Percentiles rank a stretch among this genome's conserved stretches.
Conservation (phyloP, 2,797 vertebrate species). For the Notolepis coatsorum region DNA sequence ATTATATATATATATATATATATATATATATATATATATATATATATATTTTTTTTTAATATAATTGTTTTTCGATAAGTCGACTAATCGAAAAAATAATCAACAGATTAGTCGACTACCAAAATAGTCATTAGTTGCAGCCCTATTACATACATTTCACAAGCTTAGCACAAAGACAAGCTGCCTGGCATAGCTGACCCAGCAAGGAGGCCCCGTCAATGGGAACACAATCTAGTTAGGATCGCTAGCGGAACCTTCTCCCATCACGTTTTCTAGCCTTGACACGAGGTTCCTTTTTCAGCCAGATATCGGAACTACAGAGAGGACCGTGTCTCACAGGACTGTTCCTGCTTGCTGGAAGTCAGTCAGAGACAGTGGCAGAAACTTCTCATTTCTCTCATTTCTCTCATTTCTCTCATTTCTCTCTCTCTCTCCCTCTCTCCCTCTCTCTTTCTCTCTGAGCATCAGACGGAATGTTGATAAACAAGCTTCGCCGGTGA, state of each 20-base stretch:
- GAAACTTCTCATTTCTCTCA: slow-evolving; percentile 9
- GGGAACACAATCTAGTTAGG: slow-evolving; percentile 29
- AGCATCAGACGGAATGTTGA: slow-evolving; percentile 13
- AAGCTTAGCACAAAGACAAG: slow-evolving; percentile 55
- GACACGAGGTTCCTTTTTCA: slow-evolving; percentile 40
- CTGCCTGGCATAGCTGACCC: slow-evolving; percentile 33
- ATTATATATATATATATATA: too few relatives aligned
- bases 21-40: background rate
- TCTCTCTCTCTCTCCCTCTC: background rate
- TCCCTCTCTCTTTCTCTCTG: background rate
- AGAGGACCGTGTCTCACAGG: slow-evolving; percentile 2
- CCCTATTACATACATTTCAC: slow-evolving; percentile 29
- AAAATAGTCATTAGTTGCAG: too few relatives aligned
- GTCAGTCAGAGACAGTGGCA: slow-evolving; percentile 17
- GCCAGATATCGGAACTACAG: slow-evolving; percentile 27
- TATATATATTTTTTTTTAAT: background rate
- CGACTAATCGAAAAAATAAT: too few relatives aligned
- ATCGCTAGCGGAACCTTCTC: slow-evolving; percentile 17
- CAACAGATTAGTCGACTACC: too few relatives aligned
- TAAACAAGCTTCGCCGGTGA: slow-evolving; percentile 24
- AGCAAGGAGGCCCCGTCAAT: slow-evolving; percentile 40
- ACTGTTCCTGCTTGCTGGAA: slow-evolving; percentile 14
- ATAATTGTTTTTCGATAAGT: too few relatives aligned
- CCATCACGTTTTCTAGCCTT: slow-evolving; percentile 21
- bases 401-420: too few relatives aligned